Evolutionary conservation across 2,888 invertebrate species (phyloP).

Genomic region (Lasiommata megera): DNA sequence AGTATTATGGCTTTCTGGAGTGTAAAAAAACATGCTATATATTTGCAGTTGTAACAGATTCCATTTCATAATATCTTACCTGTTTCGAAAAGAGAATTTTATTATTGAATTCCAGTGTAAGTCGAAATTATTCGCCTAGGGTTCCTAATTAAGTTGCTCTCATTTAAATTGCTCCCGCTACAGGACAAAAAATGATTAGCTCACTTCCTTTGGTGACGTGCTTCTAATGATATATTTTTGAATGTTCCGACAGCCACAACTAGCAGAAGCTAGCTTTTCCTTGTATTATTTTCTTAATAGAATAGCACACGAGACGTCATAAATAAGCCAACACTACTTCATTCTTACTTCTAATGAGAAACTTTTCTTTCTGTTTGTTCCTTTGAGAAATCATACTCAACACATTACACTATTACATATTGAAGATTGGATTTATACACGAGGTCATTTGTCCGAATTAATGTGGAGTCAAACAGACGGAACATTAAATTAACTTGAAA

Average conservation of each 20-base stretch:
- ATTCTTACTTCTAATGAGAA: too few relatives aligned
- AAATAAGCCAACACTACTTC: too few relatives aligned
- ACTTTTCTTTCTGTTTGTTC: neutral
- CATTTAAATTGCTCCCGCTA: conserved; percentile 1
- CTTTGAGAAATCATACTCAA: neutral
- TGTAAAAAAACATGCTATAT: too few relatives aligned
- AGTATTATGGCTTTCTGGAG: too few relatives aligned
- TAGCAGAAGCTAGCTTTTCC: neutral
- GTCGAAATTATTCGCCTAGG: neutral
- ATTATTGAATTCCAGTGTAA: neutral
- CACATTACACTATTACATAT: neutral
- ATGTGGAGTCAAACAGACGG: neutral
- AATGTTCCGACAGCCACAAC: neutral
- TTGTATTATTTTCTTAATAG: too few relatives aligned
- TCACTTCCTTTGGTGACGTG: neutral
- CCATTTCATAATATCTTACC: too few relatives aligned
- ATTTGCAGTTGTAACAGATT: too few relatives aligned
- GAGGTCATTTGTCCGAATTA: neutral
- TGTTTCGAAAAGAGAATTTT: neutral
- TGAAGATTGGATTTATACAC: neutral
- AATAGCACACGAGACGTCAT: too few relatives aligned
- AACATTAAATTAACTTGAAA: neutral
- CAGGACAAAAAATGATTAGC: neutral
- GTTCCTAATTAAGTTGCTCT: conserved; percentile 7
- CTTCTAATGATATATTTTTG: neutral